Conservation (phyloP, 2,113 vertebrate genomes). For the Chionodraco myersi region DNA sequence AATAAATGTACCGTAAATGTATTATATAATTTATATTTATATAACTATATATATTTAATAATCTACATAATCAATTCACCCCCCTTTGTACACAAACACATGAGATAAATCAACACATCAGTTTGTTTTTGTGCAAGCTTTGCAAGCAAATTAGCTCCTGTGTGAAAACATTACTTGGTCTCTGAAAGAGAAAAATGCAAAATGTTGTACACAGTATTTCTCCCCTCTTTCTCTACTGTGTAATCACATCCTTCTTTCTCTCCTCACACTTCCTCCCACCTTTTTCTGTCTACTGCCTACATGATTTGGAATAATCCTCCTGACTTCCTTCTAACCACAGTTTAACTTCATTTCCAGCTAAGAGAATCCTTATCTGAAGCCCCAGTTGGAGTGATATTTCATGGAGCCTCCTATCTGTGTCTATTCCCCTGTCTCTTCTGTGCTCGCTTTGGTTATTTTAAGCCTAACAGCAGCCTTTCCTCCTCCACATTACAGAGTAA, state of each 20-base stretch:
- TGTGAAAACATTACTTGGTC: background rate
- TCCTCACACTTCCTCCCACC: constrained; percentile 49
- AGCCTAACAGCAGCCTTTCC: constrained; percentile 62
- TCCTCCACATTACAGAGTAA: constrained; percentile 62
- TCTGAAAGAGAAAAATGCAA: background rate
- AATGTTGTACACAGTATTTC: background rate
- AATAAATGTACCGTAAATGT: background rate
- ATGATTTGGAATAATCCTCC: constrained; percentile 40
- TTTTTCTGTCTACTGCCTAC: constrained; percentile 42
- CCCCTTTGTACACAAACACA: background rate
- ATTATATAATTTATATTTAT: too few relatives aligned
- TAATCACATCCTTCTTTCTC: constrained; percentile 13
- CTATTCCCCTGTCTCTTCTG: constrained; percentile 7
- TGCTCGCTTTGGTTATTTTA: constrained; percentile 64
- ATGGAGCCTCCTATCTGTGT: constrained; percentile 9
- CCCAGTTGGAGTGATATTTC: constrained; percentile 37
- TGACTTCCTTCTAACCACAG: constrained; percentile 23
- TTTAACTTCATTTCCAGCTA: constrained; percentile 53
- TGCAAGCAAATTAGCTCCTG: background rate
- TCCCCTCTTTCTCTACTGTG: background rate
- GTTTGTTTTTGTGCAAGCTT: background rate
- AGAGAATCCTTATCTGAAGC: constrained; percentile 20
- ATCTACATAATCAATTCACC: background rate
- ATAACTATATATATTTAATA: too few relatives aligned
- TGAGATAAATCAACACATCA: background rate